Conservation (phyloP, 2,888 invertebrate genomes). For the Nomada goodeniana region DNA sequence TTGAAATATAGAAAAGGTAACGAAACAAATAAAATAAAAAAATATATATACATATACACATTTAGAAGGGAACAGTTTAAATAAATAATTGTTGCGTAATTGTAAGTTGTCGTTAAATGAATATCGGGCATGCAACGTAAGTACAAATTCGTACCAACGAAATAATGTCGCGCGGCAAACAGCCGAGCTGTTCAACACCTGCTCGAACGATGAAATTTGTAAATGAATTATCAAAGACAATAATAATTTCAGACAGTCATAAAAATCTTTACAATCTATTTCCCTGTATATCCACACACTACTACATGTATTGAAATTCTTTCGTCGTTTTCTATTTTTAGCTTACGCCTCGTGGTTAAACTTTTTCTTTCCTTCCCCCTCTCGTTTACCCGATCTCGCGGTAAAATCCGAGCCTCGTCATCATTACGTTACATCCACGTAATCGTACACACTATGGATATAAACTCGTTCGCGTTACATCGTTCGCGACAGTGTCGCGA, state of each 20-base stretch:
- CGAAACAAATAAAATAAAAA: not conserved
- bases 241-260: conserved; percentile 63
- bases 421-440: conserved; percentile 52
- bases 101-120: conserved; percentile 16
- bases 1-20: conserved; percentile 10
- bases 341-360: conserved; percentile 37
- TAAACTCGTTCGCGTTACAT: conserved; percentile 50
- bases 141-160: conserved; percentile 18
- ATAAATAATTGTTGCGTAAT: conserved; percentile 9
- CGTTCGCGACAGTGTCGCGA: conserved; percentile 20
- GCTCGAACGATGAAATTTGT: conserved; percentile 26
- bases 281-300: conserved; percentile 70
- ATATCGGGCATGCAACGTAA: conserved; percentile 20
- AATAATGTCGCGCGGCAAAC: conserved; percentile 33
- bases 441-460: conserved; percentile 54
- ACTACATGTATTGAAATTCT: conserved; percentile 64
- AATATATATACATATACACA: no score
- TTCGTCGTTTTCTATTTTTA: conserved; percentile 55
- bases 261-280: conserved; percentile 69
- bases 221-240: conserved; percentile 47
- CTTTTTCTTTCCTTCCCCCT: not conserved
- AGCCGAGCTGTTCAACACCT: conserved; percentile 43
- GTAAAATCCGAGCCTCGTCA: conserved; percentile 42
- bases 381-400: conserved; percentile 34
- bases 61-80: not conserved